Evolutionary conservation across 2,888 invertebrate species (phyloP).

Genomic region (Blastobasis lacticolella): DNA sequence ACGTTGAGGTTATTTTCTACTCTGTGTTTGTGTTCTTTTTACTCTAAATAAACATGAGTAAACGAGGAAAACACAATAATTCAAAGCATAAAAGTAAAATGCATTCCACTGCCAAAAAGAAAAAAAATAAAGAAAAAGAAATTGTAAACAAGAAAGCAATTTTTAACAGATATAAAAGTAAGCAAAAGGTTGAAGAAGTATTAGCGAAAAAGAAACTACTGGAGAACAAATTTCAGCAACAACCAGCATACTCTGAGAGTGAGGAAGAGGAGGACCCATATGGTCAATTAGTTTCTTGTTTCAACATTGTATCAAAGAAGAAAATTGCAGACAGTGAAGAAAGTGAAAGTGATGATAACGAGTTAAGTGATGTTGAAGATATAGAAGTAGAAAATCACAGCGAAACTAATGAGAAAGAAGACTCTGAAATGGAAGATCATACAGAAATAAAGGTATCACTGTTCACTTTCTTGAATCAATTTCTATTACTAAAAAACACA

Average conservation of each 20-base stretch:
- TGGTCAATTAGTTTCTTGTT: constrained; percentile 68
- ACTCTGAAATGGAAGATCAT: too few species aligned
- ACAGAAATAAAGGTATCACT: too few species aligned
- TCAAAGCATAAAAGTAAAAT: constrained; percentile 32
- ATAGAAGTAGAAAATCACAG: too few species aligned
- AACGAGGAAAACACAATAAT: constrained; percentile 30
- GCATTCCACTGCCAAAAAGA: constrained; percentile 36
- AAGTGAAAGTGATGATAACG: constrained; percentile 2
- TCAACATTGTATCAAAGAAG: constrained; percentile 31
- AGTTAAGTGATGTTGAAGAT: too few species aligned
- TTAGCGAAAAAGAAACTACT: constrained; percentile 50
- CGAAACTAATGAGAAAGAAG: too few species aligned
- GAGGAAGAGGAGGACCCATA: constrained; percentile 70
- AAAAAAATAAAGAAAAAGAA: constrained; percentile 28
- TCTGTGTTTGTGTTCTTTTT: too few species aligned
- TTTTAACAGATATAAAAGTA: constrained; percentile 66
- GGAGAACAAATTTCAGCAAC: constrained; percentile 44
- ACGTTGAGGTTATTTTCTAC: too few species aligned
- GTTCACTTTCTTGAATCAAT: too few species aligned
- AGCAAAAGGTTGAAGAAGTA: constrained; percentile 63
- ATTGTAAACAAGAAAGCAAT: constrained; percentile 55
- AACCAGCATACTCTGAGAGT: constrained; percentile 56
- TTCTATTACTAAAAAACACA: too few species aligned
- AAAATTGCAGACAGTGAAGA: constrained; percentile 21
- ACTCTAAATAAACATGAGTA: constrained; percentile 30